phyloP scores from a whole-genome alignment of 2,113 vertebrate species.

The Eretmochelys imbricata region DNA sequence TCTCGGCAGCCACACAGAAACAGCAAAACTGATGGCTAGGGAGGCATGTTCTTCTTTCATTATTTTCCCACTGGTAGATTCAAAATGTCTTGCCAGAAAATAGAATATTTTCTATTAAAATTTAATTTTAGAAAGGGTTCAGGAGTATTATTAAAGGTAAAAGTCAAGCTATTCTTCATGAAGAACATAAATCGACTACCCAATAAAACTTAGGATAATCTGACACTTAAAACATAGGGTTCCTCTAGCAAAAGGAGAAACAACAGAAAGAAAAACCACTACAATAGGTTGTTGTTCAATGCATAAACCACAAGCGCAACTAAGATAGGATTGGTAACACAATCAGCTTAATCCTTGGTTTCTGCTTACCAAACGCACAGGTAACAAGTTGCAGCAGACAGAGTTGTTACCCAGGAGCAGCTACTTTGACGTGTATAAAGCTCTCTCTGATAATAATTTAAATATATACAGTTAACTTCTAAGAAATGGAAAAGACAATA shows the following conservation, averaged over 20 bases:
- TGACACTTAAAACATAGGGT: not conserved
- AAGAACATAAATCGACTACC: not conserved
- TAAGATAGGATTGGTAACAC: not conserved
- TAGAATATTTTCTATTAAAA: not conserved
- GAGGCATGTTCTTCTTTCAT: not conserved
- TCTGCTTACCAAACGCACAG: not conserved
- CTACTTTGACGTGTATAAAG: accelerated
- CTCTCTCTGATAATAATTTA: accelerated
- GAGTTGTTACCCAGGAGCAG: not conserved
- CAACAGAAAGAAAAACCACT: not conserved
- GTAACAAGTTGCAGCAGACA: accelerated
- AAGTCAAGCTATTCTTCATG: not conserved
- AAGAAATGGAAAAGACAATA: not conserved
- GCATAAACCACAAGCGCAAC: not conserved
- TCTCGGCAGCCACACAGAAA: no score
- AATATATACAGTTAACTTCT: not conserved
- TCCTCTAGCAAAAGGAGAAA: not conserved
- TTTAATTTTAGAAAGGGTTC: not conserved
- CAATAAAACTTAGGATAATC: not conserved
- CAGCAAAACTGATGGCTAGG: no score
- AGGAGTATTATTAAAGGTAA: not conserved
- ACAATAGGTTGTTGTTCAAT: not conserved
- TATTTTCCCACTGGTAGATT: no score
- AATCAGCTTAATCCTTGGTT: not conserved
- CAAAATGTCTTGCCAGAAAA: not conserved